Base-by-base conservation (phyloP, 2,797 vertebrate genomes). In the Nothura maculosa region DNA sequence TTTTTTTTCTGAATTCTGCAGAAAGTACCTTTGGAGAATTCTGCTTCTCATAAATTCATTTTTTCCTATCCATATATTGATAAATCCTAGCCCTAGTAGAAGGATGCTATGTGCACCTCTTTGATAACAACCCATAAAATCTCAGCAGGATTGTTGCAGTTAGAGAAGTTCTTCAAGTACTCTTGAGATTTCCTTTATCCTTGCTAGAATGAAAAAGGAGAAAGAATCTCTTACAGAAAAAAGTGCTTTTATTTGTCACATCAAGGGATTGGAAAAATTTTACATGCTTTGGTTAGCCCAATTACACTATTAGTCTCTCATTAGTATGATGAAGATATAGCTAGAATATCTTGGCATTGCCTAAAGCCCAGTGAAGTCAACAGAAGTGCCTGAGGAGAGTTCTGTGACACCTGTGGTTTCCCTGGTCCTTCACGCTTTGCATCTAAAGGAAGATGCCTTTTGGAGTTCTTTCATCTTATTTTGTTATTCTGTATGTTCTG, bases 1-100 rank as follows among this genome's bases (percentile, higher is more conserved):
- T 40, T 88, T 94, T 81, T 55, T 81, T 55, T 14, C 36, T 76
- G 75, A 94, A 97, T 95, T 91, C 75, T 68, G 69, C n/a, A 79
- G 74, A 34, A 86, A 94, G 68, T 55, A 85, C 54, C 72, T 88
- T 79, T 67, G 74, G 91, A 96, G 77, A 94, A 95, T 70, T 76
- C 63, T 63, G 68, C 43, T 74, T 78, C 73, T 93, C 70, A 78
- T 45, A 76, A 93, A 95, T 66, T 87, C 55, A 3, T 18, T 97
- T 94, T 57, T 50, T 95, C 68, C 81, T 83, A 47, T 63, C 63
- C 30, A 6, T 60, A 52, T 74, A 55, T 25, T 90, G 78, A 50
- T 92, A 91, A 92, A 82, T 94, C 78, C 50, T 52, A 76, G 18
- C 34, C 76, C 60, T 90, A 52, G 55, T 76, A 74, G 92, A 79